Evolutionary conservation across 2,797 vertebrate species (phyloP), one percentile per base, ranked within the genome.

Genomic region (Sebastiscus albofasciatus): DNA sequence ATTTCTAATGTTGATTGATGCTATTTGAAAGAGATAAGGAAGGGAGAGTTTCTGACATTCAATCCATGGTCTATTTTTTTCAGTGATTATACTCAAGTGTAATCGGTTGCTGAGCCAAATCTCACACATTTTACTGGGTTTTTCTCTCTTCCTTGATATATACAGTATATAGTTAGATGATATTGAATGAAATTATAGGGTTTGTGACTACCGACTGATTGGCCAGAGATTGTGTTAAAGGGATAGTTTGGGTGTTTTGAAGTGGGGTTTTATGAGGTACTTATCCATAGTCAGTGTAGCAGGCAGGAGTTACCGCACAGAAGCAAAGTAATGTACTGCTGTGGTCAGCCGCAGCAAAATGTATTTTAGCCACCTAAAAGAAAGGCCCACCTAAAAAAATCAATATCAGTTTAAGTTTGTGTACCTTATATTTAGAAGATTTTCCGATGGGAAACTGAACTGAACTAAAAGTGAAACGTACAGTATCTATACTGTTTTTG

Each of bases 1-100:
- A 89, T 81, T 69, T 75, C 75, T 87, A 86, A 90, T 84, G 87
- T 67, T 87, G 91, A 90, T 84, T 77, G 89, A 89, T 90, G 89
- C 79, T 68, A 34, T 83, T 84, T 87, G 67, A 89, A 85, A 82
- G 70, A 88, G 64, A 83, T 10, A 27, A 62, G n/a, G 14, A 72
- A 82, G 26, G 14, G 54, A 81, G 16, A 64, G 26, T 68, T 81
- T 84, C 64, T 80, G 67, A 79, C 80, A 82, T 85, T 81, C 71
- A 72, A 60, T 84, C 80, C 58, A 67, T 29, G 42, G 58, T 26
- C 60, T 62, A 24, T 70, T 61, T 75, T 55, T 62, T 67, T 12
- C 9, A 70, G 42, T 81, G 56, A 81, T 79, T 83, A 42, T 79
- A 60, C 26, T 59, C 54, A 61, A 39, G 39, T 64, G 26, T 36